Evolutionary conservation across 37 sponge, comb jelly and placozoan species (phyloP), one percentile per base, ranked within the genome.

Genomic region (Agelas oroides): DNA sequence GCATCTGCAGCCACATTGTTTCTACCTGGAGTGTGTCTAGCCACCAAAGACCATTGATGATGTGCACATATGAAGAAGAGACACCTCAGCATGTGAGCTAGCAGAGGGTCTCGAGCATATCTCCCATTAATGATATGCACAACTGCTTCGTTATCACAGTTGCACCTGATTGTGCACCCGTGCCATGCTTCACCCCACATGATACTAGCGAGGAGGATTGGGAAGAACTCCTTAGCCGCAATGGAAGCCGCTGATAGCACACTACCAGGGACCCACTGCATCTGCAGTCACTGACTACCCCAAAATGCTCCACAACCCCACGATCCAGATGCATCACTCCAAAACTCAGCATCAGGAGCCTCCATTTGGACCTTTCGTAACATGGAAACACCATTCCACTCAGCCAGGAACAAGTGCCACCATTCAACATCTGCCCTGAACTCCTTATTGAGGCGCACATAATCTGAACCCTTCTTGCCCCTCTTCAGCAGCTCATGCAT

Each of bases 1-100:
- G 81, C 80, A 74, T 87, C 81, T 23, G 88, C 88, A 23, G 55
- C 58, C 13, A 16, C 56, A 71, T 87, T 87, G 35, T 53, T 2
- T 21, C 37, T 57, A 8, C 84, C 75, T 23, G 84, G 84, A 17
- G 65, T 18, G 28, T 79, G 23, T 23, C 38, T n/a, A 3, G 68
- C 80, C 14, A 19, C 2, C 31, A 65, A 33, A 24, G 34, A 34
- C 20, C 63, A 37, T 3, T 79, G 6, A 53, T 65, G 65, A 3
- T 2, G 11, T 20, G 80, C 67, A 24, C 6, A n/a, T 12, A 72
- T 36, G 53, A 40, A 65, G 64, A 62, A 62, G n/a, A 62, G 27
- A 28, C 66, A 65, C 19, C 66, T 1, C 32, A 76, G 28, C 20
- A 76, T 24, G 80, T 64, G 66, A 46, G 66, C 66, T 34, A 65